Base-by-base conservation (phyloP, 2,888 invertebrate genomes). In the Herminia tarsipennalis region DNA sequence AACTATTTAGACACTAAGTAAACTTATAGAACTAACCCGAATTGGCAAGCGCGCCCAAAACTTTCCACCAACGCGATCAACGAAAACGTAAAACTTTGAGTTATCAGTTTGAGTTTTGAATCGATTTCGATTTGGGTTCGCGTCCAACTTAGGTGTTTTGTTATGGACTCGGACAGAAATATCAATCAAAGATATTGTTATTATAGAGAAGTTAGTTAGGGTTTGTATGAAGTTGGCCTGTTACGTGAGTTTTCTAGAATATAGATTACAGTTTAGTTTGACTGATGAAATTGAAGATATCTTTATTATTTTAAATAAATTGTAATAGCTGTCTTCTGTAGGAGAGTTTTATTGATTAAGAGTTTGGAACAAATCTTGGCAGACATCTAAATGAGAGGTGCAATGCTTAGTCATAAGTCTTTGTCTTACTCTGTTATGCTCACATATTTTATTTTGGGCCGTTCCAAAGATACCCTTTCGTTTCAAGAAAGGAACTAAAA, bases 31-130 rank as follows among this genome's bases (percentile, higher is more conserved):
- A 47, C 68, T 32, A 67, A 61, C 55, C 28, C 13, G 38, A 56
- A 41, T 68, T 66, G 68, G 69, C 66, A 58, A 65, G 36, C 43
- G 39, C 42, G 27, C 45, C 56, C 52, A 35, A 58, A 68, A 66
- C 58, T 66, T 61, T 49, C 27, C 25, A 25, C 40, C 43, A 43
- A 53, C 40, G n/a, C n/a, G 47, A 56, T 59, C 60, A 66, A 66
- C 59, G 59, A 65, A 66, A 68, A 68, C 58, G 58, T 65, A 64
- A 68, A 64, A 66, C 48, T 68, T 65, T 34, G 41, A 40, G 67
- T 63, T 66, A 60, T 56, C 51, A 51, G 41, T 63, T 59, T 56
- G 59, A 56, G 54, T 59, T 63, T 58, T 52, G 49, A 60, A 57
- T 60, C 54, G 46, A 56, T 60, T 65, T 48, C 50, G 56, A 61